These are phyloP conservation scores for Amiota minor DNA, from an alignment of 2,888 invertebrate genomes.

Conservation along the genomic window DNA sequence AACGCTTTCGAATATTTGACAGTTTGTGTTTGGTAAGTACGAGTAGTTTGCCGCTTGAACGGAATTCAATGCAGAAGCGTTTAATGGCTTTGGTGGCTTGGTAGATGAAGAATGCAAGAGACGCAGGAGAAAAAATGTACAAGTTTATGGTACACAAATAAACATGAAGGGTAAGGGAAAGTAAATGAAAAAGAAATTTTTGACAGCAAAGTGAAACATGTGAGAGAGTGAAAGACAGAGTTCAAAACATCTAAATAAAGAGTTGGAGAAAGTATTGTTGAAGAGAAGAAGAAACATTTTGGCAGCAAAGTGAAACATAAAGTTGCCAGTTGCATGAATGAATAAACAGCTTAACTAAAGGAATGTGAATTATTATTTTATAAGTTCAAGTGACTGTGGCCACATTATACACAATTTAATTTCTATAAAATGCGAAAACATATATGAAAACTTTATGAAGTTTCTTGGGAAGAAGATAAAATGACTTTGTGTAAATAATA, in stretches of 20 bases:
- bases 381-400: too few species aligned
- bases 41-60: constrained; percentile 25
- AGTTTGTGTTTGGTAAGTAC: constrained; percentile 11
- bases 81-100: not conserved
- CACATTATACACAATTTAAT: too few species aligned
- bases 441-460: too few species aligned
- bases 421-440: too few species aligned
- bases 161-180: not conserved
- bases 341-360: not conserved
- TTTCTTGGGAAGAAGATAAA: too few species aligned
- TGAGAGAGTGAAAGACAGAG: too few species aligned
- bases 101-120: not conserved
- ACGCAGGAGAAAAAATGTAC: not conserved
- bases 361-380: too few species aligned
- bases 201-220: not conserved
- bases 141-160: too few species aligned
- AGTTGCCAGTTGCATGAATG: constrained; percentile 6
- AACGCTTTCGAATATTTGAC: constrained; percentile 14
- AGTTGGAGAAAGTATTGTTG: too few species aligned
- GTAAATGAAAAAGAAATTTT: not conserved
- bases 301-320: constrained; percentile 13
- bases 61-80: constrained; percentile 2
- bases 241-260: too few species aligned
- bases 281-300: not conserved
- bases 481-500: too few species aligned